phyloP scores from a whole-genome alignment of 1,140 invertebrate species.

The Hormaphis cornu region DNA sequence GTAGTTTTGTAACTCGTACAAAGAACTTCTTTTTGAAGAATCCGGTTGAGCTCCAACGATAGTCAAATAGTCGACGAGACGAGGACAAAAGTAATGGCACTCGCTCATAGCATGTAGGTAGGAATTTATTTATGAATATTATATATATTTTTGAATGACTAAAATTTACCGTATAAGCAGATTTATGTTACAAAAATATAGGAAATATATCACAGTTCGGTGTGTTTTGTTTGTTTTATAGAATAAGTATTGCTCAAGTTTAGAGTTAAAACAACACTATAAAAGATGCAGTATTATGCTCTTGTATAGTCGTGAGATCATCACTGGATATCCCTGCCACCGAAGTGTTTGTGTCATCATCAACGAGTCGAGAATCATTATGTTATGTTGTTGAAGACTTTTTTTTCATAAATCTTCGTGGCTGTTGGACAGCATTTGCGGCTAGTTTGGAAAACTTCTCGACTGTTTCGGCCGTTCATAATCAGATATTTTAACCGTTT shows the following conservation, averaged over 20 bases:
- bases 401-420: background rate
- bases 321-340: background rate
- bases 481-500: background rate
- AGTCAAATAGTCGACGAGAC: constrained; percentile 88
- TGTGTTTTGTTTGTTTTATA: background rate
- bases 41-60: constrained; percentile 81
- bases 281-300: background rate
- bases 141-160: background rate
- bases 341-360: constrained; percentile 7
- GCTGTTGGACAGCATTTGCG: background rate
- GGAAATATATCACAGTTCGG: constrained; percentile 22
- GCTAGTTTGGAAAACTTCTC: background rate
- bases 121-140: background rate
- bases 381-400: constrained; percentile 5
- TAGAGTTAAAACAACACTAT: background rate
- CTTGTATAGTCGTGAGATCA: constrained; percentile 5
- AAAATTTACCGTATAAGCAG: background rate
- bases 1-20: constrained; percentile 38
- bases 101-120: constrained; percentile 20
- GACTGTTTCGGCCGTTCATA: background rate
- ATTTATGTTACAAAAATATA: constrained; percentile 10
- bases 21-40: constrained; percentile 42
- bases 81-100: constrained; percentile 50
- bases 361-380: background rate
- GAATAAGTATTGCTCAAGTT: constrained; percentile 24